A percentile compares a stretch with the other conserved stretches of the same genome.
Conservation (phyloP, 2,113 vertebrate species). For the Bombycilla garrulus region DNA sequence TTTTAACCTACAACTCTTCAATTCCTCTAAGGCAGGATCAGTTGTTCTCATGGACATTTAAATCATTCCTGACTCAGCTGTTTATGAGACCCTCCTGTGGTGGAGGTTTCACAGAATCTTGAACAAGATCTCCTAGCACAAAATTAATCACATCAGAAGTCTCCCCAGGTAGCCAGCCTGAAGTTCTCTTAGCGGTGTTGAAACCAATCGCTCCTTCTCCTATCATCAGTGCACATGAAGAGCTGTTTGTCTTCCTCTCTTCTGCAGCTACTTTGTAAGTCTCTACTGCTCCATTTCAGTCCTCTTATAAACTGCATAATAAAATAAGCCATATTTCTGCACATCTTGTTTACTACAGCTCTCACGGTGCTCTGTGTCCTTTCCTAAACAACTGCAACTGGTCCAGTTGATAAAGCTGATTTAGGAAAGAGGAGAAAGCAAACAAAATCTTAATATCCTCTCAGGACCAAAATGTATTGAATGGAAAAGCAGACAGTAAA, state of each 20-base stretch:
- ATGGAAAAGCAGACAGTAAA: not conserved
- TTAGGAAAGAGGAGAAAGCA: not conserved
- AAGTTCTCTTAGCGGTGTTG: not conserved
- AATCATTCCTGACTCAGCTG: not conserved
- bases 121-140: not conserved
- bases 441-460: not conserved
- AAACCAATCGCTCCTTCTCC: not conserved
- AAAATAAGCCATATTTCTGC: not conserved
- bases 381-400: not conserved
- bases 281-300: not conserved
- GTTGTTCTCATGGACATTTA: not conserved
- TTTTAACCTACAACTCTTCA: not conserved
- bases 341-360: not conserved
- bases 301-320: not conserved
- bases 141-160: not conserved
- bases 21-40: not conserved
- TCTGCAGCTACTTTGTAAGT: not conserved
- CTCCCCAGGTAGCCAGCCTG: not conserved
- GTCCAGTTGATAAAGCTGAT: not conserved
- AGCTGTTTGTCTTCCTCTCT: not conserved
- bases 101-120: not conserved
- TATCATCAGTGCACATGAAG: not conserved
- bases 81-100: not conserved
- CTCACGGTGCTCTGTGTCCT: not conserved
- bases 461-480: not conserved